Percentiles rank a stretch among this genome's conserved stretches.
phyloP scores from a whole-genome alignment of 2,888 invertebrate genomes.

The Polymixis lichenea region DNA sequence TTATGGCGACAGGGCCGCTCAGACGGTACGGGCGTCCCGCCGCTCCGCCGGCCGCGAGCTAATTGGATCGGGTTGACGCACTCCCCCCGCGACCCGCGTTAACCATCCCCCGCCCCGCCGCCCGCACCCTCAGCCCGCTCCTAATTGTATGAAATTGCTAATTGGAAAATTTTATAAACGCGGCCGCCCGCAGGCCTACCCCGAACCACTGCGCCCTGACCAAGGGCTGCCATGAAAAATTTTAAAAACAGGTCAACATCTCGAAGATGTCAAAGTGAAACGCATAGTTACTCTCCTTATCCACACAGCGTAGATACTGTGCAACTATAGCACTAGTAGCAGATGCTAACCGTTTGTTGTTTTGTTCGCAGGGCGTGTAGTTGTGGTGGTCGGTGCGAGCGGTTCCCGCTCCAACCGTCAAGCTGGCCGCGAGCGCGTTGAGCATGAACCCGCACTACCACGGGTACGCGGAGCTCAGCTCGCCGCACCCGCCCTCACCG shows the following conservation, averaged over 20 bases:
- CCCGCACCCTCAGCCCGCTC: slow-evolving; percentile 79
- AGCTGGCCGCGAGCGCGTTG: slow-evolving; percentile 96
- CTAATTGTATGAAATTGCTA: slow-evolving; percentile 91
- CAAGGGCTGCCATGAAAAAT: slow-evolving; percentile 76
- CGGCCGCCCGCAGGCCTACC: slow-evolving; percentile 86
- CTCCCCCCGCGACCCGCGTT: slow-evolving; percentile 78
- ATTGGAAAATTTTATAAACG: slow-evolving; percentile 91
- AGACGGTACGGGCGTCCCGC: slow-evolving; percentile 85
- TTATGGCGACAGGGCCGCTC: slow-evolving; percentile 90
- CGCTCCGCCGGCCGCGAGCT: slow-evolving; percentile 89
- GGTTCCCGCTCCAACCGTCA: slow-evolving; percentile 92
- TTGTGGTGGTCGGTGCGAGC: slow-evolving; percentile 88
- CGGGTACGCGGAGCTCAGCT: slow-evolving; percentile 95
- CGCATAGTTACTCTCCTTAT: too few species aligned
- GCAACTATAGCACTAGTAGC: background rate
- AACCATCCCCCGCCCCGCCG: slow-evolving; percentile 72
- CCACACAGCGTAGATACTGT: slow-evolving; percentile 21
- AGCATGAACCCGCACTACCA: slow-evolving; percentile 98
- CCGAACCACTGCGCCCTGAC: slow-evolving; percentile 74
- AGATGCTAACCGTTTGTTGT: slow-evolving; percentile 7
- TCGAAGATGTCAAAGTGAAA: slow-evolving; percentile 60
- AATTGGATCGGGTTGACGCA: slow-evolving; percentile 91
- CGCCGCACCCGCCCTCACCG: slow-evolving; percentile 94
- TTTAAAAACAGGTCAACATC: slow-evolving; percentile 74
- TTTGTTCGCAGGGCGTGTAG: slow-evolving; percentile 87